These are phyloP conservation scores for Oeneis ivallda DNA, from an alignment of 2,888 invertebrate genomes.

Conservation along the genomic window DNA sequence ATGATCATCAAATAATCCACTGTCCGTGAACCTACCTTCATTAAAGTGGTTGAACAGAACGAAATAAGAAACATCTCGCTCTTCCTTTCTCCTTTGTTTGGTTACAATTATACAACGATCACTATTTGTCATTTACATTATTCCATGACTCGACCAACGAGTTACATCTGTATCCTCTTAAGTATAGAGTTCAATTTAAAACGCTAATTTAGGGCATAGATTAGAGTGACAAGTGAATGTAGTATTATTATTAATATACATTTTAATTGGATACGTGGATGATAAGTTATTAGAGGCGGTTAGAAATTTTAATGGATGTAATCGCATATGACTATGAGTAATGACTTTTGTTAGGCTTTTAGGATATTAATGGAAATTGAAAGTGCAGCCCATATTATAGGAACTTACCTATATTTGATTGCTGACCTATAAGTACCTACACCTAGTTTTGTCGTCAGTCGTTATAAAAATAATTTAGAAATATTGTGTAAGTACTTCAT, in stretches of 20 bases:
- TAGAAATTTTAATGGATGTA: conserved; percentile 48
- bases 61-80: conserved; percentile 19
- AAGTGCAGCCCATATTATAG: conserved; percentile 18
- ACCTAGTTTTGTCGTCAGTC: too few relatives aligned
- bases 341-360: conserved; percentile 34
- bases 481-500: too few relatives aligned
- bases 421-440: too few relatives aligned
- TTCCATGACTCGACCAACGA: conserved; percentile 39
- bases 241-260: conserved; percentile 60
- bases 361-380: conserved; percentile 26
- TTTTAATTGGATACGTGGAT: conserved; percentile 65
- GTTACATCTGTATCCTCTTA: conserved; percentile 42
- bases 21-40: too few relatives aligned
- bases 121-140: conserved; percentile 45
- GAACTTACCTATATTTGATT: background rate
- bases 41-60: background rate
- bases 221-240: conserved; percentile 66
- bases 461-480: too few relatives aligned
- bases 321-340: conserved; percentile 32
- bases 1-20: background rate
- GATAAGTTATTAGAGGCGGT: conserved; percentile 44
- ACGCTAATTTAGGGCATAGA: conserved; percentile 40
- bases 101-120: conserved; percentile 36
- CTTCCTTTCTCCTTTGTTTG: conserved; percentile 26
- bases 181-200: conserved; percentile 42